Conservation (phyloP, 2,113 vertebrate species). For the Acrocephalus arundinaceus region DNA sequence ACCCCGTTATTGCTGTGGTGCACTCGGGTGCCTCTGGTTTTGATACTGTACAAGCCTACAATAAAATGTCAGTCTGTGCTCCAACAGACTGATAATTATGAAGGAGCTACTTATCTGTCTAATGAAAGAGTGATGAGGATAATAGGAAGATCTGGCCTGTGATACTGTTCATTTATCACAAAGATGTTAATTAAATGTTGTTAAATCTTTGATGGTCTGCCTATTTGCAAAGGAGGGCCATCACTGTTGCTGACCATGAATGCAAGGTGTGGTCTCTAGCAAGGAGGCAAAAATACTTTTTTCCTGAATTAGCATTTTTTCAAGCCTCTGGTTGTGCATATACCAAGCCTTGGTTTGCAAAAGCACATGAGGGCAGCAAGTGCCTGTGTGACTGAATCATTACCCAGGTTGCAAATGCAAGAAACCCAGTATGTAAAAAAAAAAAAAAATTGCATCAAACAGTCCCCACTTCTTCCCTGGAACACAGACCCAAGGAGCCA, state of each 20-base stretch:
- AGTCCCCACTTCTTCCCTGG: background rate
- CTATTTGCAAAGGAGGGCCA: background rate
- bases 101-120: background rate
- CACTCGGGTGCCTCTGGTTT: background rate
- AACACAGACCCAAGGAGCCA: background rate
- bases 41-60: background rate
- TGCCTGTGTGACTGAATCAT: background rate
- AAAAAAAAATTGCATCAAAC: background rate
- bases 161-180: background rate
- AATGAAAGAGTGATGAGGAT: background rate
- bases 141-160: background rate
- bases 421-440: background rate
- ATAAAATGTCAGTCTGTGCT: background rate
- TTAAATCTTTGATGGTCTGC: background rate
- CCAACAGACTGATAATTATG: background rate
- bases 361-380: background rate
- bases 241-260: background rate
- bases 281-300: background rate
- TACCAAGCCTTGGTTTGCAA: background rate
- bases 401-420: background rate
- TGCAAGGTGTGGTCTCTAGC: background rate
- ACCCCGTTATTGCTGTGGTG: background rate
- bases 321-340: background rate
- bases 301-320: background rate
- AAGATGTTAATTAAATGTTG: constrained; percentile 20